phyloP scores from a whole-genome alignment of 1,140 invertebrate species.

The Drosophila pectinifera region DNA sequence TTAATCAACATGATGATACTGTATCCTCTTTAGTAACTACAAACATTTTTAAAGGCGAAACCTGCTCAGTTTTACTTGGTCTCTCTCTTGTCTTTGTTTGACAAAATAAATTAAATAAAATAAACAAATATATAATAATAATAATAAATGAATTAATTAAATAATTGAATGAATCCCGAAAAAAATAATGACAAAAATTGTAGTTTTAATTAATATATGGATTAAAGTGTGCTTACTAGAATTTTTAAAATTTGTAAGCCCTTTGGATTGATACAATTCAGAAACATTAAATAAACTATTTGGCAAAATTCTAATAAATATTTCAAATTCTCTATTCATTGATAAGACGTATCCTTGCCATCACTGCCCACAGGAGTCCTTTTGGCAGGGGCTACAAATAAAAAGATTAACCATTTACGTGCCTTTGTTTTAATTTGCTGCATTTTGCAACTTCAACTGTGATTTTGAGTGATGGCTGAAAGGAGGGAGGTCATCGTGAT shows the following conservation, averaged over 20 bases:
- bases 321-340: too few species aligned
- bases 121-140: too few species aligned
- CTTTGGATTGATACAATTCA: too few species aligned
- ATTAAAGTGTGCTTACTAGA: too few species aligned
- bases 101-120: too few species aligned
- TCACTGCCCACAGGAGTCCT: constrained; percentile 4
- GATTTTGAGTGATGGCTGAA: constrained; percentile 35
- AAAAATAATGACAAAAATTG: too few species aligned
- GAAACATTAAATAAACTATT: too few species aligned
- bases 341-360: background rate
- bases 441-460: constrained; percentile 45
- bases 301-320: too few species aligned
- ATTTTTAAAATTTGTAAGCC: too few species aligned
- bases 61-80: background rate
- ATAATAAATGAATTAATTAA: too few species aligned
- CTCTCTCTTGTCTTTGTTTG: background rate
- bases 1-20: background rate
- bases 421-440: constrained; percentile 57
- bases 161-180: too few species aligned
- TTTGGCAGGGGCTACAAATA: background rate
- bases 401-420: constrained; percentile 54
- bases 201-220: background rate
- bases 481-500: constrained; percentile 7
- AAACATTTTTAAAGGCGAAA: background rate
- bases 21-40: background rate